Evolutionary conservation across 2,888 invertebrate species (phyloP).

Genomic region (Blomia tropicalis): DNA sequence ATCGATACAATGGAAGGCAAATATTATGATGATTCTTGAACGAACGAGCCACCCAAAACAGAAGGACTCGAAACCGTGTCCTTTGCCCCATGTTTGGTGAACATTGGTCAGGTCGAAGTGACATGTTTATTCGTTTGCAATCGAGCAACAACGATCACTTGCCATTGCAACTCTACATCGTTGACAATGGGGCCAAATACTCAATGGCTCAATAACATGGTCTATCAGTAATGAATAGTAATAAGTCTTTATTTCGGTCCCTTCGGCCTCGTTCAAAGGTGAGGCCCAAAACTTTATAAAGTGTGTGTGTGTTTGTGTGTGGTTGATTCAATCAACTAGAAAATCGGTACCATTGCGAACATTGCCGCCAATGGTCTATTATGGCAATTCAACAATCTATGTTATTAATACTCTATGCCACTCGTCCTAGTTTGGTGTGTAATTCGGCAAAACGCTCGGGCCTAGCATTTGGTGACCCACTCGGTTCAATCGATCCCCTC

Average conservation of each 20-base stretch:
- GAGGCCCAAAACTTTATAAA: background rate
- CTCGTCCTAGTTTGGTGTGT: too few relatives aligned
- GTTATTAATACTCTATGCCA: background rate
- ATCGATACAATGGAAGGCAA: slow-evolving; percentile 5
- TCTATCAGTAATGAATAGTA: background rate
- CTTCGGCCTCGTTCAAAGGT: background rate
- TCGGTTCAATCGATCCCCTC: background rate
- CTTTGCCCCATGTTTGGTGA: too few relatives aligned
- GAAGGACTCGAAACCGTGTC: too few relatives aligned
- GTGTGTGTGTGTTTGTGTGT: background rate
- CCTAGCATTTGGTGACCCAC: background rate
- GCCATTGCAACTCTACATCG: too few relatives aligned
- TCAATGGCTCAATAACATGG: background rate
- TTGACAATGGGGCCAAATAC: background rate
- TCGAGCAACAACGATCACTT: too few relatives aligned
- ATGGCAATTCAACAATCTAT: too few relatives aligned
- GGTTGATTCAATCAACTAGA: background rate
- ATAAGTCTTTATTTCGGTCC: background rate
- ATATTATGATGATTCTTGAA: slow-evolving; percentile 14
- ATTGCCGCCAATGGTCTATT: too few relatives aligned
- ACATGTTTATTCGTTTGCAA: too few relatives aligned
- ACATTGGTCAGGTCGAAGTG: too few relatives aligned
- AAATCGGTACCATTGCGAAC: background rate
- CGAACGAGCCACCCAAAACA: too few relatives aligned
- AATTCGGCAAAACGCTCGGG: background rate